Evolutionary conservation across 2,797 vertebrate genomes (phyloP).

Genomic region (Lagocephalus sceleratus): DNA sequence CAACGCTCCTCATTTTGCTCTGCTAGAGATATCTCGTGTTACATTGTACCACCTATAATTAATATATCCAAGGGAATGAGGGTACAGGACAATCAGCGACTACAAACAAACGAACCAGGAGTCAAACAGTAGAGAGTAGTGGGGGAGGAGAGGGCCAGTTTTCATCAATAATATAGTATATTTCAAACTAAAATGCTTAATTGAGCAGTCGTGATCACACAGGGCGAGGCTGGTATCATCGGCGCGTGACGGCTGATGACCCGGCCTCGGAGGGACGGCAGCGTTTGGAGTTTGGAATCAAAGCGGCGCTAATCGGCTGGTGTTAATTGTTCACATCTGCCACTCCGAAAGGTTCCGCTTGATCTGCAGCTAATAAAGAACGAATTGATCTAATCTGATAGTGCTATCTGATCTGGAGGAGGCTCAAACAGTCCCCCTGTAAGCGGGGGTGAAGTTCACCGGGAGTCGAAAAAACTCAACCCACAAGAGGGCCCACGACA

Average conservation of each 20-base stretch:
- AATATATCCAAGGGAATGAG: slow-evolving; percentile 12
- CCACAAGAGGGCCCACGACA: slow-evolving; percentile 54
- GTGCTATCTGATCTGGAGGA: slow-evolving; percentile 49
- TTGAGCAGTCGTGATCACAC: neutral
- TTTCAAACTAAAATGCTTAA: neutral
- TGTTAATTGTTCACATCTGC: slow-evolving; percentile 67
- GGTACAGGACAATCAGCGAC: slow-evolving; percentile 2
- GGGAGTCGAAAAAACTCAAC: slow-evolving; percentile 42
- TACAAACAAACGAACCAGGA: neutral
- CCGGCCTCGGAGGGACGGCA: too few species aligned
- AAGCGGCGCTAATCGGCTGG: slow-evolving; percentile 55
- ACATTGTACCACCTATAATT: slow-evolving; percentile 29
- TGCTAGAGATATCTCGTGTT: slow-evolving; percentile 27
- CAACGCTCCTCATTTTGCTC: neutral
- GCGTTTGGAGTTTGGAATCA: slow-evolving; percentile 36
- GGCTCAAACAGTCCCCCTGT: slow-evolving; percentile 37
- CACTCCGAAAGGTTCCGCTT: slow-evolving; percentile 34
- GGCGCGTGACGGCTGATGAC: neutral
- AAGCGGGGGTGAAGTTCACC: slow-evolving; percentile 44
- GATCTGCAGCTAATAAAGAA: slow-evolving; percentile 59
- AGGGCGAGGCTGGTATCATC: too few species aligned
- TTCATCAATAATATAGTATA: too few species aligned
- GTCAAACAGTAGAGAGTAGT: neutral
- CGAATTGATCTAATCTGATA: slow-evolving; percentile 57
- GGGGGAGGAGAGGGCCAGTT: neutral